Evolutionary conservation across 2,888 invertebrate species (phyloP), one percentile per base, ranked within the genome.

Genomic region (Platerodrilus igneus): DNA sequence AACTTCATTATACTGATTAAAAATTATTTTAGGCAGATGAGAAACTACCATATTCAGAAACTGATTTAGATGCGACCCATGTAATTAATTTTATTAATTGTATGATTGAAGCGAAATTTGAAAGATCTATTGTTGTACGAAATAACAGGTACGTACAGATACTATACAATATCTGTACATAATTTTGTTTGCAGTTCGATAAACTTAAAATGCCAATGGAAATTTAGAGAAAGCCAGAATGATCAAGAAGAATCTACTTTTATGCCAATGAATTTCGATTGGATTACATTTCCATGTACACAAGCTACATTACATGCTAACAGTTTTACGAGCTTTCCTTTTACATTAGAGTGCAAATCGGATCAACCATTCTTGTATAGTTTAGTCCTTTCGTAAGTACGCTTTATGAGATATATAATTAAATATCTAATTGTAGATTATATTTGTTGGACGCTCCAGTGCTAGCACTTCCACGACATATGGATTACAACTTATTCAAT

Each of bases 301-400:
- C 41, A 22, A 10, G 59, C 61, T n/a, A 33, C 47, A 22, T 51
- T 70, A 23, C 43, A 50, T 2, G 54, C 61, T 5, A 57, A 58
- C 22, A 58, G 62, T 2, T 44, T 37, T 1, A 53, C 56, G 2
- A 56, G 56, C 7, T 66, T 69, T 40, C 50, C 52, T 9, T 45
- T 71, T 10, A 46, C 47, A 14, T 51, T 59, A 4, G 40, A 37
- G 35, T 41, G 57, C n/a, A 45, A 50, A 25, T 46, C 54, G 31
- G 30, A 56, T 15, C 15, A 26, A 3, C 31, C 47, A 5, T 64
- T 60, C 15, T 48, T 55, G 22, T 66, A 67, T 45, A 53, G 59
- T 10, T 51, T 57, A 9, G 56, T 62, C 30, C 48, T 69, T 31
- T 58, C 56, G 70, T 69, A 50, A 46, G 40, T 25, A 9, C 15